A percentile compares a stretch with the other conserved stretches of the same genome.
phyloP scores from a whole-genome alignment of 2,797 vertebrate genomes.

The Sandelia bainsii region DNA sequence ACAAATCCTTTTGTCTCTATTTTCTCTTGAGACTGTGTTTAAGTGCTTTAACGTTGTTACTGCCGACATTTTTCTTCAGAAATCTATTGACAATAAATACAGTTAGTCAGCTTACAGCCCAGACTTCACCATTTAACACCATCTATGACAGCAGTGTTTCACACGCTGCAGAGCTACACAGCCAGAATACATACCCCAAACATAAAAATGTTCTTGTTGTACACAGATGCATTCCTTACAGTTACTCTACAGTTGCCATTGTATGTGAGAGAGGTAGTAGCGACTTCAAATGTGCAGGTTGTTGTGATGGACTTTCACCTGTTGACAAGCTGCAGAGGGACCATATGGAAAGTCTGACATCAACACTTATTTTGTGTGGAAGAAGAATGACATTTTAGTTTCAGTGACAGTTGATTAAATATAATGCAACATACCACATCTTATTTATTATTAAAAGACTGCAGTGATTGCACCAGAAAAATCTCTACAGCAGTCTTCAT shows the following conservation, averaged over 20 bases:
- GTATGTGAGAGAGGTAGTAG: conserved; percentile 2
- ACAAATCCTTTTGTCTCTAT: conserved; percentile 72
- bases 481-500: background rate
- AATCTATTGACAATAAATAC: conserved; percentile 42
- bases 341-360: conserved; percentile 39
- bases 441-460: conserved; percentile 34
- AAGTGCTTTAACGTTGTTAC: conserved; percentile 55
- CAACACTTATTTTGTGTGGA: conserved; percentile 26
- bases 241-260: conserved; percentile 24
- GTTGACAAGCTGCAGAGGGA: conserved; percentile 56
- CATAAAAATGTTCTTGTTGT: conserved; percentile 18
- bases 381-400: conserved; percentile 37
- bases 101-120: conserved; percentile 22
- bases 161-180: conserved; percentile 10
- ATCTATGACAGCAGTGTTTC: conserved; percentile 31
- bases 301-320: conserved; percentile 49
- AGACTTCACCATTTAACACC: background rate
- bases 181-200: conserved; percentile 10
- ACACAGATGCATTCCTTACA: background rate
- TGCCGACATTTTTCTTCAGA: background rate
- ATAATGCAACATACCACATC: conserved; percentile 38
- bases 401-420: conserved; percentile 22
- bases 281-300: conserved; percentile 25
- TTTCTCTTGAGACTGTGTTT: conserved; percentile 54
- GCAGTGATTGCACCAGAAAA: conserved; percentile 11